phyloP scores from a whole-genome alignment of 1,140 invertebrate genomes.

The Zeugodacus cucurbitae region DNA sequence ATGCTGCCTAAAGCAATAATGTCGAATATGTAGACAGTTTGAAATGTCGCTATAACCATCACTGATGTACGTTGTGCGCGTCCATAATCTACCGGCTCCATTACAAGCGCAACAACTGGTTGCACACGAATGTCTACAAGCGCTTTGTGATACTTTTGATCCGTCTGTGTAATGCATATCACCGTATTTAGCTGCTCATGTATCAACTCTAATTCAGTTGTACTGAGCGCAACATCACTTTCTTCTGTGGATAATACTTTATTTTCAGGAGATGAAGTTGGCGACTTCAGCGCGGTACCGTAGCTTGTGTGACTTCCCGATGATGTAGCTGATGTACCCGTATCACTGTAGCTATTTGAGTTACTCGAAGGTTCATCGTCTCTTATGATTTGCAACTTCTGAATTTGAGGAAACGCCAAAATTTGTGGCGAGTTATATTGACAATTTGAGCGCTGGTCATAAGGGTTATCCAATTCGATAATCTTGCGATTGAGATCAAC shows the following conservation, averaged over 20 bases:
- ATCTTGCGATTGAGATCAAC: constrained; percentile 23
- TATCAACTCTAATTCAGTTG: constrained; percentile 22
- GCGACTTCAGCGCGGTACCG: background rate
- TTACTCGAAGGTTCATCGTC: background rate
- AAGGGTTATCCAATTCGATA: constrained; percentile 43
- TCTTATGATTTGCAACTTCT: constrained; percentile 38
- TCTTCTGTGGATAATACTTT: background rate
- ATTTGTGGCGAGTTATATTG: constrained; percentile 40
- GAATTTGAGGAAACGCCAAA: constrained; percentile 40
- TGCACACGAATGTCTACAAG: constrained; percentile 40
- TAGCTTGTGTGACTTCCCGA: background rate
- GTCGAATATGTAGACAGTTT: constrained; percentile 45
- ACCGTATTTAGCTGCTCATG: constrained; percentile 1
- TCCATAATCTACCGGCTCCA: constrained; percentile 40
- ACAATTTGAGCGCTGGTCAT: constrained; percentile 39
- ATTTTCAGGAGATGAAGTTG: background rate
- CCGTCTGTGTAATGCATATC: constrained; percentile 38
- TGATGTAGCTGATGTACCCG: background rate
- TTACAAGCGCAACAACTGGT: constrained; percentile 38
- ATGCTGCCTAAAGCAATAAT: constrained; percentile 40
- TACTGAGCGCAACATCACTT: background rate
- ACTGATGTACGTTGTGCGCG: constrained; percentile 40
- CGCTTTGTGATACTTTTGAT: constrained; percentile 44
- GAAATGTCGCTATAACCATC: constrained; percentile 11
- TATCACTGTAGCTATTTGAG: background rate